Conservation (phyloP, 2,888 invertebrate species). For the Campoplex nolae region DNA sequence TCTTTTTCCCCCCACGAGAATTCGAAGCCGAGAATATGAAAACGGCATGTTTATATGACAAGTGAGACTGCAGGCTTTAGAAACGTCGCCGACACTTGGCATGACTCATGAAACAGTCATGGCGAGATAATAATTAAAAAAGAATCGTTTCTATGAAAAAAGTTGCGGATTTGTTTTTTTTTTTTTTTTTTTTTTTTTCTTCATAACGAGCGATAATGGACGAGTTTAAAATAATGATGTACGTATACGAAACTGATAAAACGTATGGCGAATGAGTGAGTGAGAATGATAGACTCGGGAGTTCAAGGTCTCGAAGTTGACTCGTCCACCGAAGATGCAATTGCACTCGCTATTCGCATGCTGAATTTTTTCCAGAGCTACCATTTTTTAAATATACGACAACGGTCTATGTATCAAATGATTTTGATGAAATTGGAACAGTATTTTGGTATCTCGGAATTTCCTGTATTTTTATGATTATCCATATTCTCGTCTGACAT, state of each 20-base stretch:
- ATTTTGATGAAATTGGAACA: neutral
- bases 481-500: too few relatives aligned
- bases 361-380: neutral
- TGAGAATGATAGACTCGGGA: neutral
- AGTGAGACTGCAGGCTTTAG: neutral
- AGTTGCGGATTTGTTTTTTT: neutral
- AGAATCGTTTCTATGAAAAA: neutral
- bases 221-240: slow-evolving; percentile 1
- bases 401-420: neutral
- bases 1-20: too few relatives aligned
- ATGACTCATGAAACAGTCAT: neutral
- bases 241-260: slow-evolving; percentile 27
- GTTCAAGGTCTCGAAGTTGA: slow-evolving; percentile 24
- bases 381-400: neutral
- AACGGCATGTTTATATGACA: neutral
- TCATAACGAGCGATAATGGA: neutral
- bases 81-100: neutral
- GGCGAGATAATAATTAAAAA: neutral
- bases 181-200: neutral
- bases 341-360: slow-evolving; percentile 5
- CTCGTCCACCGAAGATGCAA: neutral
- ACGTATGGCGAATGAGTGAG: neutral
- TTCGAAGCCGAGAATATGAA: neutral
- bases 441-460: neutral
- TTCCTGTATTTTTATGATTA: neutral